phyloP scores from a whole-genome alignment of 1,140 invertebrate genomes.

The Harpegnathos saltator region DNA sequence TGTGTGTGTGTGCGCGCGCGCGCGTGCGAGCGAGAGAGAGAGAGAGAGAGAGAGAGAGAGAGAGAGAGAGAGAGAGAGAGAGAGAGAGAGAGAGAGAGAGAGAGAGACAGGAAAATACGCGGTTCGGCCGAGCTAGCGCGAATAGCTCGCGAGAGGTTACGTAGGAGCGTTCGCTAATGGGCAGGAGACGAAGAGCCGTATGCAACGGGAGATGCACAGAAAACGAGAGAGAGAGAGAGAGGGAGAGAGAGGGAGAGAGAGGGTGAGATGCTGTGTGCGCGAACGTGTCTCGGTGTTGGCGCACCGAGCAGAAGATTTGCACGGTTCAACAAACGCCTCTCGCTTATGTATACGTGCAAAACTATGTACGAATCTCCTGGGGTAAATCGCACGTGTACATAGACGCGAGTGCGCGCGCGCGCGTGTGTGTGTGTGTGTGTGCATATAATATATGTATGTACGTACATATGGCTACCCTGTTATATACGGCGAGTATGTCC shows the following conservation, averaged over 20 bases:
- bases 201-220: constrained; percentile 58
- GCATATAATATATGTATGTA: background rate
- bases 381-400: constrained; percentile 56
- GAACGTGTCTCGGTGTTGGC: constrained; percentile 30
- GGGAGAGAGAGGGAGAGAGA: background rate
- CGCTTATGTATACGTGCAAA: constrained; percentile 59
- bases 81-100: no score
- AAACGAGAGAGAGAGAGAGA: background rate
- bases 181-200: constrained; percentile 44
- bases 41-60: no score
- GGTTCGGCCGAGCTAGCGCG: constrained; percentile 28
- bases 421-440: background rate
- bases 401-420: background rate
- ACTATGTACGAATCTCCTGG: constrained; percentile 59
- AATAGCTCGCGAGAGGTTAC: constrained; percentile 51
- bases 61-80: no score
- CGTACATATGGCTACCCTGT: background rate
- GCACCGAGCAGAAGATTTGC: constrained; percentile 60
- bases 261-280: constrained; percentile 37
- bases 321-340: constrained; percentile 61
- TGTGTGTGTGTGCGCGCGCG: no score
- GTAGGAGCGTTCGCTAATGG: constrained; percentile 52
- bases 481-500: constrained; percentile 13
- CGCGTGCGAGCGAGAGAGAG: no score
- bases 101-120: constrained; percentile 44